Evolutionary conservation across 1,140 invertebrate genomes (phyloP).

Genomic region (Drosophila tsacasi): DNA sequence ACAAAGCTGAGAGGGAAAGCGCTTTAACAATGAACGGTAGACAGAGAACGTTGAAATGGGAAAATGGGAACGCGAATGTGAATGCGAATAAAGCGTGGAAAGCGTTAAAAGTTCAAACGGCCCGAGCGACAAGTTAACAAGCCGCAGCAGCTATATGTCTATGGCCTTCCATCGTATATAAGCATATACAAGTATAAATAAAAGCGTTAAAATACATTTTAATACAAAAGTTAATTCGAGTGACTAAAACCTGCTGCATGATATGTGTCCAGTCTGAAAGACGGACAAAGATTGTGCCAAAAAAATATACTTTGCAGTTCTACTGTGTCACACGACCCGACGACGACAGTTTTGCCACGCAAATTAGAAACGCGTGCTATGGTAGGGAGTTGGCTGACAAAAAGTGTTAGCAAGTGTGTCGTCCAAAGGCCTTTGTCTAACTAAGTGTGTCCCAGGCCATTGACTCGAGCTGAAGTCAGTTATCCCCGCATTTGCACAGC

Average conservation of each 20-base stretch:
- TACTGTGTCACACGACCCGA: constrained; percentile 8
- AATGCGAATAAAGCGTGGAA: constrained; percentile 34
- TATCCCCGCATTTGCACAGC: constrained; percentile 53
- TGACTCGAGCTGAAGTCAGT: constrained; percentile 58
- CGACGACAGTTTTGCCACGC: constrained; percentile 32
- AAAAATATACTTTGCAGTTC: constrained; percentile 1
- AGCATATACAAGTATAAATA: constrained; percentile 15
- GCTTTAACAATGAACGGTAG: constrained; percentile 64
- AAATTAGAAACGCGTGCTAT: constrained; percentile 63
- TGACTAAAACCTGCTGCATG: not conserved
- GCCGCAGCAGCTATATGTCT: constrained; percentile 33
- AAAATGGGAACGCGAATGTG: constrained; percentile 44
- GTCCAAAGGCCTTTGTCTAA: constrained; percentile 32
- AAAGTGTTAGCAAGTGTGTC: constrained; percentile 20
- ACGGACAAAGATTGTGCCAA: not conserved
- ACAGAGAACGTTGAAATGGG: constrained; percentile 39
- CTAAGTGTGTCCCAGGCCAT: constrained; percentile 20
- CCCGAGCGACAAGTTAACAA: constrained; percentile 59
- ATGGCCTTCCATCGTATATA: constrained; percentile 13
- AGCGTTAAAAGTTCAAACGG: constrained; percentile 74
- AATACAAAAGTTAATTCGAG: not conserved
- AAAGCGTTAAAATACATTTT: not conserved
- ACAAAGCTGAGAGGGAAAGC: constrained; percentile 45
- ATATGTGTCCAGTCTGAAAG: not conserved
- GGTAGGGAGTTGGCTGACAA: constrained; percentile 5